Conservation (phyloP, 2,113 vertebrate species). For the Rhabdornis inornatus region DNA sequence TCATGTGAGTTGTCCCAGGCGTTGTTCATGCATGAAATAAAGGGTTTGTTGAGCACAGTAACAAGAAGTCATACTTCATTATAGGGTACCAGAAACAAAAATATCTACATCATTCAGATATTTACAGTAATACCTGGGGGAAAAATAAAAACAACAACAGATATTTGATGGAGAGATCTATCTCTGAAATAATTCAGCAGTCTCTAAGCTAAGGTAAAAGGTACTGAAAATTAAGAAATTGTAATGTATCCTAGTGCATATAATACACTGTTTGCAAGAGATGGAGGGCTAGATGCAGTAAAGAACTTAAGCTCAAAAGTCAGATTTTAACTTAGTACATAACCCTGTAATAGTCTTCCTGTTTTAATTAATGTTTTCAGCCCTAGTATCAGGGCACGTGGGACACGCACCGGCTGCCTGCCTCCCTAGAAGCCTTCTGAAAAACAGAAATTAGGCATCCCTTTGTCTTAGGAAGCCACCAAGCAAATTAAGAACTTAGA, state of each 20-base stretch:
- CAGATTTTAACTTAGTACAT: neutral
- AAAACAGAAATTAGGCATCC: neutral
- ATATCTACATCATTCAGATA: neutral
- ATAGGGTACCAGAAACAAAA: neutral
- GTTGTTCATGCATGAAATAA: neutral
- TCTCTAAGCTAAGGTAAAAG: neutral
- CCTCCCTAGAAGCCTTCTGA: neutral
- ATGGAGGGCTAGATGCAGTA: neutral
- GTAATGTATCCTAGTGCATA: neutral
- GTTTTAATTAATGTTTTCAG: neutral
- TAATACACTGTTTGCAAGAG: neutral
- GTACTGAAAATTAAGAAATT: neutral
- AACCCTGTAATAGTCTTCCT: neutral
- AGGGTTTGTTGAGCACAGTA: neutral
- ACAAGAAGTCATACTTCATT: neutral
- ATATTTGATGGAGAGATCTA: neutral
- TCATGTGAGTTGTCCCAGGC: neutral
- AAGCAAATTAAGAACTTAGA: neutral
- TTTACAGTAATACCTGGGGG: neutral
- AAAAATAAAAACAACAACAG: accelerated
- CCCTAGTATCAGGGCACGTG: accelerated
- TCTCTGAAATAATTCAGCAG: neutral
- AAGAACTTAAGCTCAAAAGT: neutral
- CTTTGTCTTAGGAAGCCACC: neutral
- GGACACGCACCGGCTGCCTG: neutral